These are phyloP conservation scores for Bedellia somnulentella DNA, from an alignment of 2,888 invertebrate species.

Conservation along the genomic window DNA sequence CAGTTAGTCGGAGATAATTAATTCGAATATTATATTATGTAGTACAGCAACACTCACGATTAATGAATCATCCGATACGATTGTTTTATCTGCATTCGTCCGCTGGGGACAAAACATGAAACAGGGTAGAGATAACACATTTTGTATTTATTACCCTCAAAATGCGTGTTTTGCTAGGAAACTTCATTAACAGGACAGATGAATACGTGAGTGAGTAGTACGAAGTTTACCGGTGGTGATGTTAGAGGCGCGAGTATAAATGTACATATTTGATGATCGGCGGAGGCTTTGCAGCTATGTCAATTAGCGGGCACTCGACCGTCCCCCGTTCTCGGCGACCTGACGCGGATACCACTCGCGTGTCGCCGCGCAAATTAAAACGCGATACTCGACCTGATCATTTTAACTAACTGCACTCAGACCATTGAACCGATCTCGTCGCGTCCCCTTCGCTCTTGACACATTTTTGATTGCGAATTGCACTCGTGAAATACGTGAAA, in stretches of 20 bases:
- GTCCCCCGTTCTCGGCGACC: conserved; percentile 27
- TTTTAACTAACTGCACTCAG: conserved; percentile 39
- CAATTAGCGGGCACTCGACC: conserved; percentile 56
- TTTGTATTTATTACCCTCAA: conserved; percentile 18
- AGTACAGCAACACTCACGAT: conserved; percentile 40
- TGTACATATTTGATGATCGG: conserved; percentile 24
- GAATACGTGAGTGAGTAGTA: conserved; percentile 4
- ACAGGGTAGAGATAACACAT: conserved; percentile 22
- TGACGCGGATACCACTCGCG: conserved; percentile 42
- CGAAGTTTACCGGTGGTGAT: conserved; percentile 8
- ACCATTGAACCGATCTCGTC: conserved; percentile 35
- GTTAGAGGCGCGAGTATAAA: conserved; percentile 15
- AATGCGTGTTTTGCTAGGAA: conserved; percentile 4
- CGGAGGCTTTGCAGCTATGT: conserved; percentile 27
- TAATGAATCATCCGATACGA: conserved; percentile 49
- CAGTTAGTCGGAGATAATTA: neutral
- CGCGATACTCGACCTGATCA: conserved; percentile 45
- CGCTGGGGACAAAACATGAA: conserved; percentile 31
- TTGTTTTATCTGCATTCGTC: conserved; percentile 35
- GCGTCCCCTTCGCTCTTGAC: no score
- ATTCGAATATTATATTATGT: no score
- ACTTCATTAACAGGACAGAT: conserved; percentile 4
- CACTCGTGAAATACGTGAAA: no score
- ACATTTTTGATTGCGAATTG: no score
- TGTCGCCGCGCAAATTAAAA: conserved; percentile 60